These are phyloP conservation scores for Argyrosomus regius DNA, from an alignment of 2,797 vertebrate species.

Conservation along the genomic window DNA sequence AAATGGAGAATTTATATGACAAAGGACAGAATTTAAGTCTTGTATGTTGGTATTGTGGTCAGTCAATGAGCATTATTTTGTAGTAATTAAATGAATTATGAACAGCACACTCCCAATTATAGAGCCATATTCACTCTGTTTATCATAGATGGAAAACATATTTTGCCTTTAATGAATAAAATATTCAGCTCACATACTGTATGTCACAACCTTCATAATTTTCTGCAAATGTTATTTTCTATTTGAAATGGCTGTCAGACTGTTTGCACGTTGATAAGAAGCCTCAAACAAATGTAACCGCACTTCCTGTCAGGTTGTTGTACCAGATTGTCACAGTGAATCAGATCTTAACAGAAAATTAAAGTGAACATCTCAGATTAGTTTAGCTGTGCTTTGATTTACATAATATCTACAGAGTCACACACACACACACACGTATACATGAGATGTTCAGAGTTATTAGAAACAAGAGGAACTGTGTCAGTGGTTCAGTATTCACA, in stretches of 20 bases:
- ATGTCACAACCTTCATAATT: neutral
- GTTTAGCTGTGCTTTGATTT: conserved; percentile 15
- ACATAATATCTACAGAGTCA: conserved; percentile 10
- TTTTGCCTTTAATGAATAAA: neutral
- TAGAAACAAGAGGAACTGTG: neutral
- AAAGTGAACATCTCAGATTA: conserved; percentile 12
- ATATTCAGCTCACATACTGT: neutral
- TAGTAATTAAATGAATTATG: neutral
- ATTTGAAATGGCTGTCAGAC: conserved; percentile 7
- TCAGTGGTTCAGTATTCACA: neutral
- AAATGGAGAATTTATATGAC: too few species aligned
- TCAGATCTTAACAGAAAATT: conserved; percentile 35
- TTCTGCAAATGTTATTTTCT: conserved; percentile 10
- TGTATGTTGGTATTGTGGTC: neutral
- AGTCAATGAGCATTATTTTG: neutral
- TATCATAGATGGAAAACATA: too few species aligned
- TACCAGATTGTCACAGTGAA: conserved; percentile 26
- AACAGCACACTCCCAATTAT: neutral
- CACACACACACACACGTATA: neutral
- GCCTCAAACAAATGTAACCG: neutral
- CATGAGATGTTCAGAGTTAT: too few species aligned
- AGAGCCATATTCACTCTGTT: neutral
- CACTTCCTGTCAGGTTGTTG: conserved; percentile 17
- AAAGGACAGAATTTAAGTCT: neutral
- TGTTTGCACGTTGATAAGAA: conserved; percentile 36